These are phyloP conservation scores for Xenotilapia flavipinnis DNA, from an alignment of 2,113 vertebrate genomes.

Conservation along the genomic window DNA sequence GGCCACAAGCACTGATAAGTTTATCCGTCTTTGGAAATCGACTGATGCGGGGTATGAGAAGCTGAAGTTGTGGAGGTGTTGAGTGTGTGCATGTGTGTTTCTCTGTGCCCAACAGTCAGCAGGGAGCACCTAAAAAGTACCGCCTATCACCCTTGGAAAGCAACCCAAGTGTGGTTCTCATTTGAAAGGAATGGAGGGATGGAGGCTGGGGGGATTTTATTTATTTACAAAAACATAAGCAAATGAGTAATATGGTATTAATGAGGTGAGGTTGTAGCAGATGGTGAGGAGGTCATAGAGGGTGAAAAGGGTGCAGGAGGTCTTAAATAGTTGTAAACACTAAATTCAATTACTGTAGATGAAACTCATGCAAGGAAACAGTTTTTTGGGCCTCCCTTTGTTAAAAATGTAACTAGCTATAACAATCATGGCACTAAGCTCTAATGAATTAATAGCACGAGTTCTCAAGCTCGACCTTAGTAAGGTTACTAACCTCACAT, in stretches of 20 bases:
- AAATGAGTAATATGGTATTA: slow-evolving; percentile 31
- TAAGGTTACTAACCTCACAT: not conserved
- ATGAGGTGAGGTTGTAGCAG: not conserved
- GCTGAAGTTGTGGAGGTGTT: not conserved
- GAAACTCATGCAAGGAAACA: not conserved
- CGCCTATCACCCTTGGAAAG: slow-evolving; percentile 30
- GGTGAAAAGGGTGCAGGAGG: not conserved
- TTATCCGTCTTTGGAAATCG: slow-evolving; percentile 17
- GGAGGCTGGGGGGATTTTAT: not conserved
- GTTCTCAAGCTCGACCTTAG: not conserved
- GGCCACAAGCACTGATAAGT: not conserved
- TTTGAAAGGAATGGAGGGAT: slow-evolving; percentile 44
- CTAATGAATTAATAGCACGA: not conserved
- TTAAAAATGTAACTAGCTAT: not conserved
- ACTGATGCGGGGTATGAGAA: not conserved
- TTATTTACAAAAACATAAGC: slow-evolving; percentile 14
- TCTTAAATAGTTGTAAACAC: not conserved
- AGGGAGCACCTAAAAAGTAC: slow-evolving; percentile 33
- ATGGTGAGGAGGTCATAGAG: not conserved
- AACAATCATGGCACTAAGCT: not conserved
- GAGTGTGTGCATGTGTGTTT: not conserved
- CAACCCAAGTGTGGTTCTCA: slow-evolving; percentile 37
- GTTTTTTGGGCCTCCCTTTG: not conserved
- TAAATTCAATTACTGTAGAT: not conserved
- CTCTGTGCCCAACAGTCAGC: not conserved